Evolutionary conservation across 2,888 invertebrate genomes (phyloP).

Genomic region (Apamea epomidion): DNA sequence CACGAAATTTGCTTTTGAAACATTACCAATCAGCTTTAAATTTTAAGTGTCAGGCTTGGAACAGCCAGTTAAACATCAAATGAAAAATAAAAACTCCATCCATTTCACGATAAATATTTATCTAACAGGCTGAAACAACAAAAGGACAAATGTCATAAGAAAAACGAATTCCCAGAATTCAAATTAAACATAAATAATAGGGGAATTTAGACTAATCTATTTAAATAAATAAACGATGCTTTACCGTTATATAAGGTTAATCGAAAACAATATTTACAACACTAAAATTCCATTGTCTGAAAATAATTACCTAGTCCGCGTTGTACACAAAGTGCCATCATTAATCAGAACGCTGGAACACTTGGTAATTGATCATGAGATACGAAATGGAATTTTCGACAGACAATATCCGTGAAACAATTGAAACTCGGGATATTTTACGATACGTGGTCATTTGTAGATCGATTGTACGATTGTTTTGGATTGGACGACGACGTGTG

Average conservation of each 20-base stretch:
- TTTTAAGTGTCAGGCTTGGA: not conserved
- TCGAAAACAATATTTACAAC: constrained; percentile 52
- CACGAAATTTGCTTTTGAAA: too few relatives aligned
- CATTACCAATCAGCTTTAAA: not conserved
- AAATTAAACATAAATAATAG: constrained; percentile 11
- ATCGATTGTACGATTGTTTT: not conserved
- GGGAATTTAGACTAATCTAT: constrained; percentile 24
- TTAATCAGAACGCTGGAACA: constrained; percentile 50
- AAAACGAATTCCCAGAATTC: not conserved
- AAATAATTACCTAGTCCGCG: constrained; percentile 46
- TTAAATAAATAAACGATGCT: constrained; percentile 27
- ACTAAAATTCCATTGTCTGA: constrained; percentile 37
- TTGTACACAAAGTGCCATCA: constrained; percentile 39
- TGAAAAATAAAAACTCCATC: not conserved
- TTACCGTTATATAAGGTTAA: constrained; percentile 26
- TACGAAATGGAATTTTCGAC: constrained; percentile 41
- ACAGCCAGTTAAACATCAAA: not conserved
- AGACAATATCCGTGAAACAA: constrained; percentile 50
- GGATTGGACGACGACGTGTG: not conserved
- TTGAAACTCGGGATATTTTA: constrained; percentile 31
- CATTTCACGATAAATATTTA: not conserved
- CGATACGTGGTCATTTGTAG: not conserved
- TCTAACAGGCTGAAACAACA: not conserved
- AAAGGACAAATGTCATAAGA: not conserved
- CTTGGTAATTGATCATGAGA: constrained; percentile 50